phyloP scores from a whole-genome alignment of 2,797 vertebrate species.

The Hydrolagus colliei region DNA sequence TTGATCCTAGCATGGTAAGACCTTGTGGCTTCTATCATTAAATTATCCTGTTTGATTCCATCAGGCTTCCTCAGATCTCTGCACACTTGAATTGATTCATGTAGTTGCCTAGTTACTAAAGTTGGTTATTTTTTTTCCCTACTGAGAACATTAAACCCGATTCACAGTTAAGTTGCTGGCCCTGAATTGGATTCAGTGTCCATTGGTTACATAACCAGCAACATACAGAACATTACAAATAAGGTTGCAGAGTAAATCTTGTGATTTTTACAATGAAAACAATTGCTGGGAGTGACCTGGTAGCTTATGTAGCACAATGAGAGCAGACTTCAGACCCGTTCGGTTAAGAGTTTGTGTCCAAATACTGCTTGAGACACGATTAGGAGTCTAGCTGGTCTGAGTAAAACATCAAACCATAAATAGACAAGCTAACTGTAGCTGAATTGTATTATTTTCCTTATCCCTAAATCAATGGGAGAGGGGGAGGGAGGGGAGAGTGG shows the following conservation, averaged over 20 bases:
- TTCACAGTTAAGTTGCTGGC: not conserved
- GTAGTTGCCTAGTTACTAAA: too few relatives aligned
- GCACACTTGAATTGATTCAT: not conserved
- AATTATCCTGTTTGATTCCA: not conserved
- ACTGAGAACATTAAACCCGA: not conserved
- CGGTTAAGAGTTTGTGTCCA: not conserved
- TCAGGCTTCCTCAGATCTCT: not conserved
- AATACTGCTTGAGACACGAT: not conserved
- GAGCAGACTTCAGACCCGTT: not conserved
- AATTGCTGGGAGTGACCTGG: not conserved
- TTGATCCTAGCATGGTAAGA: not conserved
- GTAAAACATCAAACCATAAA: not conserved
- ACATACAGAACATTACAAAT: not conserved
- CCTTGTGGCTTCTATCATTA: not conserved
- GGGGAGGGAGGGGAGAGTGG: not conserved
- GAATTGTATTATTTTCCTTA: not conserved
- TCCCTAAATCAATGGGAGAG: slow-evolving; percentile 11
- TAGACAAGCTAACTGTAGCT: slow-evolving; percentile 9
- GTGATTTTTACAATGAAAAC: not conserved
- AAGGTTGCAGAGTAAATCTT: not conserved
- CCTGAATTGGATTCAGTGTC: not conserved
- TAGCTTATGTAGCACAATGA: not conserved
- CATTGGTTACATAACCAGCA: not conserved
- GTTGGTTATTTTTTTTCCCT: not conserved
- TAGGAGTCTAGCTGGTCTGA: not conserved